Base-by-base conservation (phyloP, 2,113 vertebrate genomes). In the Ammospiza caudacuta region DNA sequence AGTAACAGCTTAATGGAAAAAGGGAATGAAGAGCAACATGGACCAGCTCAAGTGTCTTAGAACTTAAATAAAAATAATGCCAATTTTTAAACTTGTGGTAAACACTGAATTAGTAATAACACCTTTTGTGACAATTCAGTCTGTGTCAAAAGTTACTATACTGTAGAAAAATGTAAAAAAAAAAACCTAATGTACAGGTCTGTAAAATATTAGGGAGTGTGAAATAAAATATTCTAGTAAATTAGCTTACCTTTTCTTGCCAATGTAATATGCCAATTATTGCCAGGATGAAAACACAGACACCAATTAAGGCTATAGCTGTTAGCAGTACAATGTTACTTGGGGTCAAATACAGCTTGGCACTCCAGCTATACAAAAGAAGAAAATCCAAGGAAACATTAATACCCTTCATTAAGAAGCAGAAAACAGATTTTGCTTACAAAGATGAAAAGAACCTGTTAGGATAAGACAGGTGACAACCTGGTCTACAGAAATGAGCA, bases 261-360 rank as follows among this genome's bases (percentile, higher is more conserved):
- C 99, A 99, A 97, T 99, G 99, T 94, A 99, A 98, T 96, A 99
- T 98, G 83, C 99, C 99, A 79, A 99, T 99, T 96, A 99, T 99
- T 93, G 98, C 98, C 88, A 99, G 98, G 97, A 99, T 99, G 97
- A 99, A 99, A 92, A 99, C 97, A 3, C 99, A 99, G 83, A 99
- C 99, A 21, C 99, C 99, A 84, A 99, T 99, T 93, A 99, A 98
- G 6, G 99, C 99, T 49, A 99, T 98, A 67, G 99, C 99, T 12
- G 99, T 99, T 91, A 99, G 98, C 54, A 99, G 93, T 44, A 99
- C 99, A 21, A 99, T 99, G 97, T 99, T 99, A 98, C 99, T 99
- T 12, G 99, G 99, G 88, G 99, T 99, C 91, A 99, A 98, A 96
- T 99, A 99, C 72, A 99, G 94, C 95, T 99, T 99, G 91, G 99